Conservation (phyloP, 2,113 vertebrate species). For the Pterophyllum scalare region DNA sequence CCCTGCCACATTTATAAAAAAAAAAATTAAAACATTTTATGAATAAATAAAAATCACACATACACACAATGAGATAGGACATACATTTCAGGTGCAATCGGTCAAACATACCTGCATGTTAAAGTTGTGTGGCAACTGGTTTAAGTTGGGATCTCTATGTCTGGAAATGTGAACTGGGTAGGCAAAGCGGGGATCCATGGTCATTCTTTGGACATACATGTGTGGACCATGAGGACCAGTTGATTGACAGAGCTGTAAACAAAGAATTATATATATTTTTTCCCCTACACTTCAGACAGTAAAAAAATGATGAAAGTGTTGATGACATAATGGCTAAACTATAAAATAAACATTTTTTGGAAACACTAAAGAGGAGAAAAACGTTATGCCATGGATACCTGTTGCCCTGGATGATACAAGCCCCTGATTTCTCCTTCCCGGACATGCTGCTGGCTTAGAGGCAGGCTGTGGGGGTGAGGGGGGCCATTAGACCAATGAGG, state of each 20-base stretch:
- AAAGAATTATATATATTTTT: background rate
- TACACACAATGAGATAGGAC: background rate
- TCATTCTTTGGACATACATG: constrained; percentile 82
- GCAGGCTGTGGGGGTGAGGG: constrained; percentile 73
- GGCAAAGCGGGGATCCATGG: constrained; percentile 82
- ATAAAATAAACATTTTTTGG: background rate
- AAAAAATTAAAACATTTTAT: too few species aligned
- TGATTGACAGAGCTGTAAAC: constrained; percentile 72
- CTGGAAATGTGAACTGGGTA: constrained; percentile 84
- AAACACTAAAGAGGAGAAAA: background rate
- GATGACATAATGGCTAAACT: background rate
- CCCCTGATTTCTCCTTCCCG: constrained; percentile 44
- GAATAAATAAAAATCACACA: background rate
- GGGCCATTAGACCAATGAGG: constrained; percentile 73
- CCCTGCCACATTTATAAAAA: too few species aligned
- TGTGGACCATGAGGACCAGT: constrained; percentile 79
- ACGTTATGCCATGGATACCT: constrained; percentile 56
- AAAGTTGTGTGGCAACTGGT: constrained; percentile 80
- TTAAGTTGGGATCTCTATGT: constrained; percentile 83
- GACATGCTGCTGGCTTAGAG: constrained; percentile 68
- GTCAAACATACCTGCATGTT: constrained; percentile 85
- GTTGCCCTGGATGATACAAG: constrained; percentile 75
- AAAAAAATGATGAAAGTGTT: background rate
- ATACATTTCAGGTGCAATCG: background rate
- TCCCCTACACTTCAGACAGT: background rate